Base-by-base conservation (phyloP, 2,888 invertebrate species). In the Hofmannophila pseudospretella region DNA sequence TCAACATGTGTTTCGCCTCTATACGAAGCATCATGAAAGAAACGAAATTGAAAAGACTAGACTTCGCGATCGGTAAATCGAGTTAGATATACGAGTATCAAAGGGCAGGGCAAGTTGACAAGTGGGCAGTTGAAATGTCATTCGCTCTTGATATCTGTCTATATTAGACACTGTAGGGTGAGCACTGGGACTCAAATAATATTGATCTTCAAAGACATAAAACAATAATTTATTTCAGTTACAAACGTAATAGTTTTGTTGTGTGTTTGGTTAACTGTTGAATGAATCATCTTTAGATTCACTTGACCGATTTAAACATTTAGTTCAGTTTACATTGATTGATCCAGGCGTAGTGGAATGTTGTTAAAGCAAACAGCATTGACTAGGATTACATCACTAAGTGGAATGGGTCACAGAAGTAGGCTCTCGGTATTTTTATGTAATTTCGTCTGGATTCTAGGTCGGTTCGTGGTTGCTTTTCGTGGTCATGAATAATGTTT, bases 341-440 rank as follows among this genome's bases (percentile, higher is more conserved):
- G 42, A 41, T 36, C 35, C 44, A 41, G 36, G 42, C 45, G 39
- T 41, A 40, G 42, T 42, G 36, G 42, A 45, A 46, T 54, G 53
- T 56, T 62, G 49, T 56, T 51, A 46, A 53, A 62, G 51, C 55
- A 60, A 58, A 58, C 48, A 12, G 39, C 34, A 34, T 36, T 39
- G 36, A 39, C 38, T 42, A 20, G 44, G 34, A 53, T 67, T 72
- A 66, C 56, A 63, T 65, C 67, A 70, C 46, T 46, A 45, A 57
- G 58, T 47, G 52, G 55, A 66, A 56, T 61, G 53, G 73, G 67
- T 67, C 61, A 63, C 45, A 54, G 49, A 60, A 54, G 39, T 51
- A 47, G 55, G 54, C 53, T 52, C 56, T 54, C 44, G 44, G 41
- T 49, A 43, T 44, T 50, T 60, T 67, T 66, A 68, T 63, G 56